Evolutionary conservation across 2,797 vertebrate genomes (phyloP), one percentile per base, ranked within the genome.

Genomic region (Typhlichthys eigenmanni): DNA sequence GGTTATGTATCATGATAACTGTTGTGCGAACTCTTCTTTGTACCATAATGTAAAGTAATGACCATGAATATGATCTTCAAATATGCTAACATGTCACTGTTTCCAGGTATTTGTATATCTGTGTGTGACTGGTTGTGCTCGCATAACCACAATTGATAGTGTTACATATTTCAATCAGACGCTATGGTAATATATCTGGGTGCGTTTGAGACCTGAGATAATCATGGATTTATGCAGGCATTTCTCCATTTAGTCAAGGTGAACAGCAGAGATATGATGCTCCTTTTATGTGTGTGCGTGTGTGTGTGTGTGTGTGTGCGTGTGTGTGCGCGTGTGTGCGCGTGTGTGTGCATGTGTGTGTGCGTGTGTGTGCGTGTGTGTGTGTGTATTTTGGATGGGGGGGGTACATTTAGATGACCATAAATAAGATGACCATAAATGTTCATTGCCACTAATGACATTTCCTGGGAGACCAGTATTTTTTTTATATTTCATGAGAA

Each of bases 171-270:
- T 85, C 76, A 76, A 68, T 74, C 73, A 72, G 83, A 82, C 81
- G 79, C 66, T 79, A 60, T 49, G 16, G 75, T 79, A 75, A 82
- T 84, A 77, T 61, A 85, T 86, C 83, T 78, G 62, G 61, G 62
- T 76, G 76, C 71, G 66, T 85, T 84, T 83, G 83, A 88, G 87
- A 85, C 69, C 47, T 0, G 24, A 78, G 90, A 92, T 90, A 91
- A 90, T 80, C n/a, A 51, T 63, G 86, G 89, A 88, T 92, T 91
- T 88, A 87, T 86, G 69, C 79, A 85, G 58, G 55, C 72, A 77
- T 75, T 74, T 66, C 66, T 80, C 54, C 72, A 75, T 48, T 73
- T 72, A 84, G 82, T 88, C 89, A 87, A 91, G 88, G 87, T 91
- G 88, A 90, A 85, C 82, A 69, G 32, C 66, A 63, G 66, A 83